Conservation (phyloP, 2,797 vertebrate species). For the Tolypeutes matacus region DNA sequence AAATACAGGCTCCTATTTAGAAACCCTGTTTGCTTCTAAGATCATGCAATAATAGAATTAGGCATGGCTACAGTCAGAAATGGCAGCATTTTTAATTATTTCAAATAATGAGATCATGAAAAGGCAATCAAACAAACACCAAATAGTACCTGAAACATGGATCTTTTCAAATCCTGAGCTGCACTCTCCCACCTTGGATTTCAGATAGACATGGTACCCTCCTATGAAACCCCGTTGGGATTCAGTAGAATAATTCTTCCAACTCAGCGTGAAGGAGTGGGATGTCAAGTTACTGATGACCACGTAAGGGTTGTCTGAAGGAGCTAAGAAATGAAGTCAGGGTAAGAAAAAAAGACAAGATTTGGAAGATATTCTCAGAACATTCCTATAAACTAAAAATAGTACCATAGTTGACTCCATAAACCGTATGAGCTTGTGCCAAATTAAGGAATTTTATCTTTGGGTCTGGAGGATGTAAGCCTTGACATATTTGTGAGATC, state of each 20-base stretch:
- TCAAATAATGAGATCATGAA: neutral
- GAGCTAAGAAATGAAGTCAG: conserved; percentile 82
- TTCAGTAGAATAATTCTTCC: conserved; percentile 85
- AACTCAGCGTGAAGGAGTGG: conserved; percentile 88
- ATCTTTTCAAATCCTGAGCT: conserved; percentile 69
- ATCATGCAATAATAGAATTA: neutral
- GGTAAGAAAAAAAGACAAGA: neutral
- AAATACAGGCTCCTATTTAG: neutral
- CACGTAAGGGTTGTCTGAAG: conserved; percentile 64
- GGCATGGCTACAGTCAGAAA: neutral
- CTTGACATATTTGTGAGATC: neutral
- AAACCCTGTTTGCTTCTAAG: neutral
- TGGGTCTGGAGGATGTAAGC: neutral
- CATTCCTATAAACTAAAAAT: neutral
- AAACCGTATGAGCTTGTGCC: too few species aligned
- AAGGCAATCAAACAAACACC: neutral
- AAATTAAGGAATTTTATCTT: neutral
- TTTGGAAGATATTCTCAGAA: neutral
- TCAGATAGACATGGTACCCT: conserved; percentile 89
- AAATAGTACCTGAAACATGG: conserved; percentile 81
- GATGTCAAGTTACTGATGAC: conserved; percentile 76
- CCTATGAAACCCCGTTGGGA: conserved; percentile 89
- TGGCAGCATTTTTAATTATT: neutral
- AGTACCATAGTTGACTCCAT: neutral
- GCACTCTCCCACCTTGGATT: conserved; percentile 77